These are phyloP conservation scores for Bugula neritina DNA, from an alignment of 2,888 invertebrate species.

Conservation along the genomic window DNA sequence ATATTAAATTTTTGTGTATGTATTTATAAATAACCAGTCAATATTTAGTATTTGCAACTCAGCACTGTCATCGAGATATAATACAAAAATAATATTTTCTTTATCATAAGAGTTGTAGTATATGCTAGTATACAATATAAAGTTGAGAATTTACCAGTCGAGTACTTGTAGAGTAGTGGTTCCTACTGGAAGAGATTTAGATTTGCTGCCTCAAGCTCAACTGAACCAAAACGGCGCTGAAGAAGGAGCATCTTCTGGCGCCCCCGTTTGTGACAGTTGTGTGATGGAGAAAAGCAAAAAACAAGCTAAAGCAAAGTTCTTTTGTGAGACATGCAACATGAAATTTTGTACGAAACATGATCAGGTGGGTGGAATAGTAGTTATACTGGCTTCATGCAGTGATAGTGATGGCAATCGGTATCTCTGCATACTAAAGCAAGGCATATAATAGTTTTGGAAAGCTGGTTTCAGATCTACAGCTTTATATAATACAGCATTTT, in stretches of 20 bases:
- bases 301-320: not conserved
- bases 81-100: no score
- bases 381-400: not conserved
- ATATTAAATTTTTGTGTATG: not conserved
- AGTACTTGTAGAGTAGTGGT: not conserved
- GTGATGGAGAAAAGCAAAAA: not conserved
- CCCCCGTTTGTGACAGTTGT: not conserved
- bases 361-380: not conserved
- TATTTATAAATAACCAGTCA: no score
- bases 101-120: no score
- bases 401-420: no score
- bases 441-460: no score
- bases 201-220: not conserved
- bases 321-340: not conserved
- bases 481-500: no score
- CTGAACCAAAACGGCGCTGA: not conserved
- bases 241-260: not conserved
- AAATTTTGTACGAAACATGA: not conserved
- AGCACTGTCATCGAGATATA: no score
- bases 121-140: no score
- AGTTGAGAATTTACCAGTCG: no score
- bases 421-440: not conserved
- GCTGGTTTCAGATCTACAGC: no score
- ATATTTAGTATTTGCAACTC: no score
- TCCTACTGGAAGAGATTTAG: not conserved